Percentiles rank a stretch among this genome's conserved stretches.
phyloP scores from a whole-genome alignment of 2,888 invertebrate species.

The Ptychoptera contaminata region DNA sequence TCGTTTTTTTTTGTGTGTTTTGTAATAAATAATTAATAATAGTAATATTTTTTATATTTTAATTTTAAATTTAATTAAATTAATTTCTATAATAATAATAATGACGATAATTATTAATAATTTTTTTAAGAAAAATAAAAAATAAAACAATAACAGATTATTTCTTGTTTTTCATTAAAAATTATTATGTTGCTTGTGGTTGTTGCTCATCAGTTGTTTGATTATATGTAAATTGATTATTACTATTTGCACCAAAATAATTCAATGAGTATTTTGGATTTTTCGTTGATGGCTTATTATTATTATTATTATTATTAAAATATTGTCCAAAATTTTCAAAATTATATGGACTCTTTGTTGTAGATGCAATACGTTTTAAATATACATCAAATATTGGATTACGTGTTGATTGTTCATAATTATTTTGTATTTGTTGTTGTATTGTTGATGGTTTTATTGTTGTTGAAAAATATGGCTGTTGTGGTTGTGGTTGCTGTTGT shows the following conservation, averaged over 20 bases:
- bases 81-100: too few relatives aligned
- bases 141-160: too few relatives aligned
- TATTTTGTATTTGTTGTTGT: constrained; percentile 3
- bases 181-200: background rate
- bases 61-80: too few relatives aligned
- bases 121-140: background rate
- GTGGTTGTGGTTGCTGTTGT: constrained; percentile 2
- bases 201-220: too few relatives aligned
- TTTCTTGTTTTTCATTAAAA: too few relatives aligned
- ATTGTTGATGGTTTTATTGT: constrained; percentile 27
- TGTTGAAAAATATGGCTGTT: constrained; percentile 14
- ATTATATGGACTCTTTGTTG: constrained; percentile 39
- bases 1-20: too few relatives aligned
- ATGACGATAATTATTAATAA: too few relatives aligned
- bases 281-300: constrained; percentile 8
- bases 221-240: constrained; percentile 15
- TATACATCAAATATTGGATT: constrained; percentile 25
- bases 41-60: too few relatives aligned
- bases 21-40: too few relatives aligned
- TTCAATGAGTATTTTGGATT: constrained; percentile 33
- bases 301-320: constrained; percentile 6
- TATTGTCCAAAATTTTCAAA: constrained; percentile 29
- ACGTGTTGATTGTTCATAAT: constrained; percentile 12
- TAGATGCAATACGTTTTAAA: constrained; percentile 30
- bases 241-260: constrained; percentile 31